Base-by-base conservation (phyloP, 2,888 invertebrate species). In the Ectropis crepuscularia region DNA sequence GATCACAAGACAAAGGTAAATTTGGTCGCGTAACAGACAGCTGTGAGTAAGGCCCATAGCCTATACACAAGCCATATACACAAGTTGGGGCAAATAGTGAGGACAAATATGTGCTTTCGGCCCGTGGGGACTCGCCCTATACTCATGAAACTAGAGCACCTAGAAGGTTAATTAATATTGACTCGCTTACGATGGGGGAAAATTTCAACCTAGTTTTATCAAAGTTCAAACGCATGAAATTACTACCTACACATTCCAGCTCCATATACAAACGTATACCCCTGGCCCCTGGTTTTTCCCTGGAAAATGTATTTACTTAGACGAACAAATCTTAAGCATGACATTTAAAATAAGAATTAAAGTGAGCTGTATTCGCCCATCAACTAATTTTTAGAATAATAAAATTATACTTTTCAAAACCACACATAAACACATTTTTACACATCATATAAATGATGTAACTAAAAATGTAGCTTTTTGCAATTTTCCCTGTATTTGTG, bases 1-100 rank as follows among this genome's bases (percentile, higher is more conserved):
- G 75, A 28, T 77, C 77, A 76, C 76, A 78, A 79, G 80, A 78
- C 70, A 58, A 51, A 71, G 57, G 70, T 62, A 65, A 74, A 76
- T 64, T 64, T 53, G 42, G 57, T 60, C 53, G 42, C 45, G 47
- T 41, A 55, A 55, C 16, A 47, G 39, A 46, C 45, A 55, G 11
- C 50, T 57, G 55, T 57, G 60, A 59, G 60, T 55, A 65, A 39
- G 42, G 49, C 46, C 46, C 7, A 37, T 39, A 42, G 47, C n/a
- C n/a, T 55, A 41, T 39, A 57, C 53, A 49, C 43, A 43, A 10
- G 43, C n/a, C n/a, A n/a, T 55, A 41, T 39, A 57, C 53, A 49
- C 43, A 43, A 10, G 43, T 48, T 43, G 43, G 53, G 16, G 28
- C 42, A 61, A 60, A 65, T 65, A 65, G 53, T 11, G 49, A 12